A percentile compares a stretch with the other conserved stretches of the same genome.
phyloP scores from a whole-genome alignment of 2,888 invertebrate genomes.

The Lasioglossum villosulum region DNA sequence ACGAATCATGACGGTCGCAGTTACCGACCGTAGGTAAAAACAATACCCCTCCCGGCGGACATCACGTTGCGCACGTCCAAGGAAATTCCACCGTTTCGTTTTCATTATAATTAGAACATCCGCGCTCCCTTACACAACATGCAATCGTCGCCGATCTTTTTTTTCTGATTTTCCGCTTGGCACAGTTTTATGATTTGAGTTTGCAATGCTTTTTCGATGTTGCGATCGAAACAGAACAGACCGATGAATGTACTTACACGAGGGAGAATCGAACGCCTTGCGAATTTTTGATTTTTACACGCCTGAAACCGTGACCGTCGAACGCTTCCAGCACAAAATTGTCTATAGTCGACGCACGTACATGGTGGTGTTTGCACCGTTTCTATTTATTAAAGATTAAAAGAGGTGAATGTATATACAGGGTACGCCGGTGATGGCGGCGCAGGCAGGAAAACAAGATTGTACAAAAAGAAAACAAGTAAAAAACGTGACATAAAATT shows the following conservation, averaged over 20 bases:
- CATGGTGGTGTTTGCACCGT: constrained; percentile 37
- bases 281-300: constrained; percentile 44
- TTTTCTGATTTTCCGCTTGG: constrained; percentile 68
- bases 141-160: constrained; percentile 37
- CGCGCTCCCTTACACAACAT: constrained; percentile 51
- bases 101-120: constrained; percentile 54
- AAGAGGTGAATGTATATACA: background rate
- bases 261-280: constrained; percentile 26
- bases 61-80: constrained; percentile 7
- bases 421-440: background rate
- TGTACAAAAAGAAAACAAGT: background rate
- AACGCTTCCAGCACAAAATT: constrained; percentile 59
- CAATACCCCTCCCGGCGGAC: background rate
- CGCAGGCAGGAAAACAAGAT: background rate
- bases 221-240: constrained; percentile 5
- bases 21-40: constrained; percentile 41
- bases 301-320: constrained; percentile 16
- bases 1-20: no score
- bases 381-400: constrained; percentile 6
- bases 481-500: background rate
- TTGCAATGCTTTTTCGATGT: constrained; percentile 61
- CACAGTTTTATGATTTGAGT: constrained; percentile 72
- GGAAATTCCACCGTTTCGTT: constrained; percentile 40
- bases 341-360: constrained; percentile 52
- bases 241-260: background rate